A percentile compares a stretch with the other conserved stretches of the same genome.
phyloP scores from a whole-genome alignment of 2,888 invertebrate genomes.

The Lasioglossum malachurum region DNA sequence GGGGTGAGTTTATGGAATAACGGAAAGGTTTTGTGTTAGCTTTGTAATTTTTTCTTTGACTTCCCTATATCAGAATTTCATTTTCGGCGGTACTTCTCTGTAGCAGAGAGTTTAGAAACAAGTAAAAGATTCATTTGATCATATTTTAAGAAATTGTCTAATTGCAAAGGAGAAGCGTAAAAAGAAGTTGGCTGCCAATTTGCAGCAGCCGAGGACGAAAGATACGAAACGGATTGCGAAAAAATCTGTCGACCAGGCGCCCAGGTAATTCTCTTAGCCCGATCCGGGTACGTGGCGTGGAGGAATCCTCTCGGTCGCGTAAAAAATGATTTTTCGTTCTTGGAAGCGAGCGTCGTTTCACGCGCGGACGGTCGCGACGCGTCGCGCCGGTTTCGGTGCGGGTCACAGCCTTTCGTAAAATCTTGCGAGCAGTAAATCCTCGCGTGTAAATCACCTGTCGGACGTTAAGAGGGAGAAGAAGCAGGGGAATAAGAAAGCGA shows the following conservation, averaged over 20 bases:
- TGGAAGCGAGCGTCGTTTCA: conserved; percentile 59
- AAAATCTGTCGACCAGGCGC: not conserved
- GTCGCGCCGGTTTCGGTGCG: conserved; percentile 69
- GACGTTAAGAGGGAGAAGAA: conserved; percentile 69
- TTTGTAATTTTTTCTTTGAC: too few species aligned
- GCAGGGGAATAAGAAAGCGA: conserved; percentile 21
- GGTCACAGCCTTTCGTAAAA: conserved; percentile 74
- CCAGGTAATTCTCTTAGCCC: not conserved
- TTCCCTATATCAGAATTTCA: too few species aligned
- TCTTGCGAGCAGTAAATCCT: conserved; percentile 77
- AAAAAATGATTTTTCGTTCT: conserved; percentile 72
- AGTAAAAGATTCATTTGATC: too few species aligned
- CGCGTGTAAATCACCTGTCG: conserved; percentile 81
- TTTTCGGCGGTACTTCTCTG: not conserved
- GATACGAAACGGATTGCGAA: not conserved
- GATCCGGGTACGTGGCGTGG: not conserved
- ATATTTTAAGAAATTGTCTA: too few species aligned
- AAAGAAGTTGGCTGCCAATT: not conserved
- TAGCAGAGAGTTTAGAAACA: not conserved
- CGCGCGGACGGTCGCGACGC: conserved; percentile 54
- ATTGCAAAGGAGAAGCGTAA: not conserved
- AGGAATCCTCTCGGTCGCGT: conserved; percentile 11
- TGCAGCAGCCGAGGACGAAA: not conserved
- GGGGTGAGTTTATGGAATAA: not conserved
- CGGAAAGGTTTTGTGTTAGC: not conserved